phyloP scores from a whole-genome alignment of 2,113 vertebrate species.

The Haemorhous mexicanus region DNA sequence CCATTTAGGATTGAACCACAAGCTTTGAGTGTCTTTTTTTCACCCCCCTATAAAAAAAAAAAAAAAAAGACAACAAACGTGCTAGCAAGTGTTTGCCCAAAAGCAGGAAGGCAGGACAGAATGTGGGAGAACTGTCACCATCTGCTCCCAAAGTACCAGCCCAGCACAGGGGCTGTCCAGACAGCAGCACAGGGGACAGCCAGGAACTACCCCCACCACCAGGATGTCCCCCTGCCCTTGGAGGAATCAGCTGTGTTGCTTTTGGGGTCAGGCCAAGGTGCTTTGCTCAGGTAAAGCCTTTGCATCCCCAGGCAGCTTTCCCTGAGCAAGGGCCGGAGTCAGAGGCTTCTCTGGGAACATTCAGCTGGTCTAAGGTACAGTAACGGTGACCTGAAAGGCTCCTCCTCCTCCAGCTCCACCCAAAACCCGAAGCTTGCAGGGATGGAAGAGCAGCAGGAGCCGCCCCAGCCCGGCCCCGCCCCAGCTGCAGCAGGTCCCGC shows the following conservation, averaged over 20 bases:
- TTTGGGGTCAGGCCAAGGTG: not conserved
- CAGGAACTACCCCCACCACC: not conserved
- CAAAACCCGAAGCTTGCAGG: not conserved
- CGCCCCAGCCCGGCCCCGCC: not conserved
- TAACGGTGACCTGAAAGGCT: conserved; percentile 35
- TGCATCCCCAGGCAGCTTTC: not conserved
- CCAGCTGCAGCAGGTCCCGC: conserved; percentile 33
- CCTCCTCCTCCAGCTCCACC: conserved; percentile 29
- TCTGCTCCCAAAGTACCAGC: not conserved
- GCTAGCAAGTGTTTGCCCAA: not conserved
- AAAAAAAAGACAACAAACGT: not conserved
- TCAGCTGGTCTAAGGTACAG: conserved; percentile 74
- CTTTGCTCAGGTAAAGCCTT: conserved; percentile 16
- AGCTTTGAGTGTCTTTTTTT: not conserved
- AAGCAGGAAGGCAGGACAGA: not conserved
- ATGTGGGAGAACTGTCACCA: not conserved
- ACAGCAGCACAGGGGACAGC: not conserved
- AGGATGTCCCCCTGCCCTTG: not conserved
- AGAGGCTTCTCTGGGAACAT: conserved; percentile 72
- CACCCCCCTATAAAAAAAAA: not conserved
- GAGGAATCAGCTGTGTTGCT: not conserved
- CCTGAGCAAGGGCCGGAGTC: not conserved
- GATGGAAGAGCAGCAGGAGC: not conserved
- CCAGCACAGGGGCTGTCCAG: not conserved
- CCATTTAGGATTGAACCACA: not conserved